These are phyloP conservation scores for Diglossa cyanea DNA, from an alignment of 2,797 vertebrate genomes.

Conservation along the genomic window DNA sequence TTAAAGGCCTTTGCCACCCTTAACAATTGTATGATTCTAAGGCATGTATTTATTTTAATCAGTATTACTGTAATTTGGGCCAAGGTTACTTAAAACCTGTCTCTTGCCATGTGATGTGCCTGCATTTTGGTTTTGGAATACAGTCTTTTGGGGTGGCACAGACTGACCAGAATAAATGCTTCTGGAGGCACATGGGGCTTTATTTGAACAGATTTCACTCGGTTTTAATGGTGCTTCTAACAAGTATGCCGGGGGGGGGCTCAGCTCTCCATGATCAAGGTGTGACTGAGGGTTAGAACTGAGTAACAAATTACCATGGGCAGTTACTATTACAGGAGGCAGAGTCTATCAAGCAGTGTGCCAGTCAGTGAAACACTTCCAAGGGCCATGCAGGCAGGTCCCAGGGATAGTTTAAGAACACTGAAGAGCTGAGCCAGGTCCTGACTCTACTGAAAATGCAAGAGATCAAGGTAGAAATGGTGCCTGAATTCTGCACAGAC, in stretches of 20 bases:
- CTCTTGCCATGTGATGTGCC: neutral
- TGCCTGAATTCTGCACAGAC: neutral
- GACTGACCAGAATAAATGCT: neutral
- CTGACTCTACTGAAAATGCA: neutral
- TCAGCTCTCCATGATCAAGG: neutral
- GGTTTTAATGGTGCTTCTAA: neutral
- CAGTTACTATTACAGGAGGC: neutral
- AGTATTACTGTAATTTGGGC: neutral
- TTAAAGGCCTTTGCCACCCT: neutral
- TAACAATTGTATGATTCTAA: neutral
- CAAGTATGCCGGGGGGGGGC: rapidly evolving
- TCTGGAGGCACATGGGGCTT: rapidly evolving
- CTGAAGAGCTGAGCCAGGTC: neutral
- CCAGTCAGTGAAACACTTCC: neutral
- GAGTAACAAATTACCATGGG: too few species aligned
- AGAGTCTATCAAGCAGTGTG: neutral
- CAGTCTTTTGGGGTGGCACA: neutral
- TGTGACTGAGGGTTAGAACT: neutral
- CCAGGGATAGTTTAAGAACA: neutral
- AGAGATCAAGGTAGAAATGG: neutral
- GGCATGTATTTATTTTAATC: neutral
- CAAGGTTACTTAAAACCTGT: neutral
- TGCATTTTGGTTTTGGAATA: neutral
- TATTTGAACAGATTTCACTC: neutral
- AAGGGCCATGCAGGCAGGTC: neutral